A percentile compares a stretch with the other conserved stretches of the same genome.
phyloP scores from a whole-genome alignment of 2,113 vertebrate genomes.

The Cebidichthys violaceus region DNA sequence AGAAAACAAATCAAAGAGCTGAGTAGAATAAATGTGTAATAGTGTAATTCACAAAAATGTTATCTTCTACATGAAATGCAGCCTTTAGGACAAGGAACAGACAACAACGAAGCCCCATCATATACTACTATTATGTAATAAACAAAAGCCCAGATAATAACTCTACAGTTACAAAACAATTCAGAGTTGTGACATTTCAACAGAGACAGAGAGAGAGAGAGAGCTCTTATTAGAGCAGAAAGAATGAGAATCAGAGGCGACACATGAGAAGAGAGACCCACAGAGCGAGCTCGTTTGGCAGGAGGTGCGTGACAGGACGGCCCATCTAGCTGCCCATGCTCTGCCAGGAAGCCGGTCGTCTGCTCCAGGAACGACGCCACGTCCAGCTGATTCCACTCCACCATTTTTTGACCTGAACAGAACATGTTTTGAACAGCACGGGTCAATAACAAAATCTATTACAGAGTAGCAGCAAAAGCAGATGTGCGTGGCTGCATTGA shows the following conservation, averaged over 20 bases:
- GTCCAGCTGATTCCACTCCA: conserved; percentile 99
- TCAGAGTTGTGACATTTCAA: conserved; percentile 12
- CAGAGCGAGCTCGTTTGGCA: conserved; percentile 93
- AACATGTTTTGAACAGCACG: conserved; percentile 1
- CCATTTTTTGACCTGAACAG: conserved; percentile 93
- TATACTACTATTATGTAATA: neutral
- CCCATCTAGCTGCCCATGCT: conserved; percentile 97
- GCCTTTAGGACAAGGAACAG: neutral
- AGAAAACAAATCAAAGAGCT: conserved; percentile 37
- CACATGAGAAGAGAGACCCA: conserved; percentile 81
- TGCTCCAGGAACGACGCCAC: conserved; percentile 97
- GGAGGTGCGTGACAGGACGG: conserved; percentile 93
- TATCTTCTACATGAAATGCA: conserved; percentile 1
- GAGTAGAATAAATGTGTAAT: neutral
- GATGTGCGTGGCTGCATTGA: neutral
- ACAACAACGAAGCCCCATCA: neutral
- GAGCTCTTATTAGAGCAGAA: neutral
- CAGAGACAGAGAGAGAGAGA: conserved; percentile 5
- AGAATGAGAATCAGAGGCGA: conserved; percentile 12
- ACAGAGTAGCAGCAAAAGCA: neutral
- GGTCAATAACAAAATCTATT: neutral
- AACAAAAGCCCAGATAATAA: neutral
- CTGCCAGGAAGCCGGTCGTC: conserved; percentile 94
- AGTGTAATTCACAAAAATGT: neutral
- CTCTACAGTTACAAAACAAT: neutral